phyloP scores from a whole-genome alignment of 2,113 vertebrate species.

The Apteryx owenii region DNA sequence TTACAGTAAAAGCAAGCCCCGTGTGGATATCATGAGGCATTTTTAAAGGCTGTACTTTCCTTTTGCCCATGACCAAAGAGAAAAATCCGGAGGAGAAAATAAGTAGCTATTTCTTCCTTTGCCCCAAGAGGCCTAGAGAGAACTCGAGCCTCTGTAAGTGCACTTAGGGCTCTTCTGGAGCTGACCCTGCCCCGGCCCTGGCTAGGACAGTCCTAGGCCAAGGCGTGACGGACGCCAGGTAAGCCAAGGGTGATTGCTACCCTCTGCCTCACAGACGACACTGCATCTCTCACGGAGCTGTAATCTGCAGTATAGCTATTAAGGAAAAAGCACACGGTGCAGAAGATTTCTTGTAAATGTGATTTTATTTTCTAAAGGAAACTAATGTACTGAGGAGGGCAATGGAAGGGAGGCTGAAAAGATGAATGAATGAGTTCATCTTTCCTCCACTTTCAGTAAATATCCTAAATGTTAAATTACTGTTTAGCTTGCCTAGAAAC shows the following conservation, averaged over 20 bases:
- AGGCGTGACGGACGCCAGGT: background rate
- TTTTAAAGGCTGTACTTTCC: background rate
- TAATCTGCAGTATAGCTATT: background rate
- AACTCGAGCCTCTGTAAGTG: background rate
- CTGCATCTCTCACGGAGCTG: accelerated
- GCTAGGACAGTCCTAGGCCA: background rate
- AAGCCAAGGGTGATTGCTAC: background rate
- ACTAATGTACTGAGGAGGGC: background rate
- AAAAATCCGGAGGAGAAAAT: background rate
- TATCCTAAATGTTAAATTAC: background rate
- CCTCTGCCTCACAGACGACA: background rate
- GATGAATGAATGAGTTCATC: background rate
- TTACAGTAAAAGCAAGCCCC: slow-evolving; percentile 3
- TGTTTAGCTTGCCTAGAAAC: background rate
- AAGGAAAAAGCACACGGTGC: background rate
- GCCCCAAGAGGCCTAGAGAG: background rate
- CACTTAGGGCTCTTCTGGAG: background rate
- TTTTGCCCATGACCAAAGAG: background rate
- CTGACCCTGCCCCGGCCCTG: background rate
- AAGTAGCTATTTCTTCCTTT: background rate
- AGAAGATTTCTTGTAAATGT: background rate
- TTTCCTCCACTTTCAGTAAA: background rate
- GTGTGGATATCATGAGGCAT: background rate
- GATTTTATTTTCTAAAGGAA: background rate
- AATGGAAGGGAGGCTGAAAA: background rate